Evolutionary conservation across 2,888 invertebrate genomes (phyloP).

Genomic region (Macrosiphum euphorbiae): DNA sequence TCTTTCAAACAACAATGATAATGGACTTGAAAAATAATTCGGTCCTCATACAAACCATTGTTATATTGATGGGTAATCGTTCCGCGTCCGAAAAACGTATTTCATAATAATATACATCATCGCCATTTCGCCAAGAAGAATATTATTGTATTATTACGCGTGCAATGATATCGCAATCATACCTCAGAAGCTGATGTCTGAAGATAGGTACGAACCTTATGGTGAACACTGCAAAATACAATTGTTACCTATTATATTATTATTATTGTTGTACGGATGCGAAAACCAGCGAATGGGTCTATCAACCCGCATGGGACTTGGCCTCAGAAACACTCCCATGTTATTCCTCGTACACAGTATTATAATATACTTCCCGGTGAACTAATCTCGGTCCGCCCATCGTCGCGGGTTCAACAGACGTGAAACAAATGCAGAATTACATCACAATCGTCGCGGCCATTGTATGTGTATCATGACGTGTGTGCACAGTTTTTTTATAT

Average conservation of each 20-base stretch:
- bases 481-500: neutral
- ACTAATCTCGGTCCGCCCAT: neutral
- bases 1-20: neutral
- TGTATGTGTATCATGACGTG: neutral
- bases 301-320: neutral
- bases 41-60: neutral
- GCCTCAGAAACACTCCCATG: constrained; percentile 1
- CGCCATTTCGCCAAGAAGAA: neutral
- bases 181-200: neutral
- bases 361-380: neutral
- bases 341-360: neutral
- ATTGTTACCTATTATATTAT: neutral
- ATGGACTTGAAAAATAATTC: neutral
- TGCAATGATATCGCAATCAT: neutral
- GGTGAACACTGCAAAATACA: neutral
- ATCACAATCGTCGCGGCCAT: neutral
- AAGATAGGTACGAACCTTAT: neutral
- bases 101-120: neutral
- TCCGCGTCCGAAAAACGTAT: no score
- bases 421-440: constrained; percentile 39
- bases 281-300: neutral
- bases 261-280: neutral
- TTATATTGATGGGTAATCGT: neutral
- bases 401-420: neutral
- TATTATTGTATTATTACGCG: neutral